These are phyloP conservation scores for Cuculus canorus DNA, from an alignment of 2,797 vertebrate genomes.

Conservation along the genomic window DNA sequence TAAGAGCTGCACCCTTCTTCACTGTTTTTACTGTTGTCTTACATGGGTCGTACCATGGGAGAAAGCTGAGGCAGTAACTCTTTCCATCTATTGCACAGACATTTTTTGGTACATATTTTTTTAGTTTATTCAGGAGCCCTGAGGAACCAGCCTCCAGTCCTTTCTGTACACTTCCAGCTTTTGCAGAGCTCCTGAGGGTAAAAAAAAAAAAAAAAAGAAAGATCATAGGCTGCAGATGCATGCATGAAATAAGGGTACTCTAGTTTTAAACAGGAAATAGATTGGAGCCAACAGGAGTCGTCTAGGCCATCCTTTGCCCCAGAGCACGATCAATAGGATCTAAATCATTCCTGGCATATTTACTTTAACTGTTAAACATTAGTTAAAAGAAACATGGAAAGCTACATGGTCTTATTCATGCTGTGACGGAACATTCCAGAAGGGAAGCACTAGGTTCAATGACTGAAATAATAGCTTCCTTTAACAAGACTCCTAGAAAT, in stretches of 20 bases:
- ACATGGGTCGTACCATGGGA: not conserved
- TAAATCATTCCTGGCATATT: fast-evolving
- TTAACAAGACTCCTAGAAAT: not conserved
- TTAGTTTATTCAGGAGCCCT: not conserved
- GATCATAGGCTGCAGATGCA: not conserved
- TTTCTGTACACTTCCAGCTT: not conserved
- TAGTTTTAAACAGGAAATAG: not conserved
- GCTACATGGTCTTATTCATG: not conserved
- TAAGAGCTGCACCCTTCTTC: not conserved
- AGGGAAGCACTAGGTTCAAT: not conserved
- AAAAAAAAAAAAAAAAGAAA: not conserved
- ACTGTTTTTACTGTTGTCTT: not conserved
- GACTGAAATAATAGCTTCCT: not conserved
- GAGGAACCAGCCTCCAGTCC: not conserved
- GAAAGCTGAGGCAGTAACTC: not conserved
- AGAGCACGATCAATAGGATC: not conserved
- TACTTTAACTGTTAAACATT: not conserved
- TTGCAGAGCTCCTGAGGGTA: not conserved
- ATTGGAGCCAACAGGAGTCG: not conserved
- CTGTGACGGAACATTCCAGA: not conserved
- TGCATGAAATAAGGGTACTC: not conserved
- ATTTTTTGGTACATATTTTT: not conserved
- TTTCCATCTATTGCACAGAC: not conserved
- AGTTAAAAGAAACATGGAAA: not conserved
- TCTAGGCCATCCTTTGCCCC: not conserved